Evolutionary conservation across 1,140 invertebrate genomes (phyloP).

Genomic region (Sycophila sp.): DNA sequence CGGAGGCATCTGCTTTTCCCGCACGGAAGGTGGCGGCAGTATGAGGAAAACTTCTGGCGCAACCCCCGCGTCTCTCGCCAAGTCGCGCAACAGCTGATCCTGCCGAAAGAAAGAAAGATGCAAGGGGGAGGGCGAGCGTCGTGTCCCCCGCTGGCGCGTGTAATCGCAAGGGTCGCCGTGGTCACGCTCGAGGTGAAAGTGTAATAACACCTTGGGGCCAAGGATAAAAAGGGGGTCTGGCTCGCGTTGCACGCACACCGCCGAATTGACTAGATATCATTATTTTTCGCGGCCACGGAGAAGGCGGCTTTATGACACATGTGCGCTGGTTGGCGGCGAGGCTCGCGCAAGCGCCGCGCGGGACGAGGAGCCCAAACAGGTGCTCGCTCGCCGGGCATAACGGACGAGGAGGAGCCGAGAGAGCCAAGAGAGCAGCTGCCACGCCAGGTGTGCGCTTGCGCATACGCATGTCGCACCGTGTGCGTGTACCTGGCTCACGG

Average conservation of each 20-base stretch:
- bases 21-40: no score
- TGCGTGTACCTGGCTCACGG: no score
- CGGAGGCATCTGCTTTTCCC: no score
- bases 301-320: slow-evolving; percentile 52
- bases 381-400: slow-evolving; percentile 58
- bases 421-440: slow-evolving; percentile 56
- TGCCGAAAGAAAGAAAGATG: not conserved
- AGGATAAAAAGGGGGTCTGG: not conserved
- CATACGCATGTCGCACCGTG: no score
- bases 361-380: slow-evolving; percentile 52
- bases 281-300: slow-evolving; percentile 43
- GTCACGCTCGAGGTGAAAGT: slow-evolving; percentile 29
- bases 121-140: not conserved
- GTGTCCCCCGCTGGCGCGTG: not conserved
- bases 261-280: slow-evolving; percentile 15
- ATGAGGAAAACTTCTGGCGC: no score
- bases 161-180: not conserved
- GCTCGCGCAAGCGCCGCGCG: not conserved
- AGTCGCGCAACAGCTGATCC: not conserved
- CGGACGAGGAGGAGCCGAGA: no score
- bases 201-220: slow-evolving; percentile 3
- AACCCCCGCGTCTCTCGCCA: not conserved
- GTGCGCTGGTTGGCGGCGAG: not conserved
- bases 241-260: not conserved
- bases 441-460: slow-evolving; percentile 60